Percentiles rank a stretch among this genome's conserved stretches.
Conservation (phyloP, 2,113 vertebrate genomes). For the Oxyura jamaicensis region DNA sequence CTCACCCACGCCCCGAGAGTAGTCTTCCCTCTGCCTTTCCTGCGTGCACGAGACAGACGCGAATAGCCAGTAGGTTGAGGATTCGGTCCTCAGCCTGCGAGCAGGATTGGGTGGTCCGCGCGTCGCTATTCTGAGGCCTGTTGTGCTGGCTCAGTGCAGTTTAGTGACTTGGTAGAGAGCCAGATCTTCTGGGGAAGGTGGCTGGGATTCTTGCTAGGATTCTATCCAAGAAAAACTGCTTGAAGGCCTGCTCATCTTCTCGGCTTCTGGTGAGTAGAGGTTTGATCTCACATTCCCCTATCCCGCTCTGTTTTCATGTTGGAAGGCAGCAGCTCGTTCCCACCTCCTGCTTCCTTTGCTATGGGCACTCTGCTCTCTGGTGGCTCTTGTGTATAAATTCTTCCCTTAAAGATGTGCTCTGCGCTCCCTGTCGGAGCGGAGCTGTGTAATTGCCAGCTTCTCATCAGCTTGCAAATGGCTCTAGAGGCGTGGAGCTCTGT, state of each 20-base stretch:
- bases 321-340: constrained; percentile 37
- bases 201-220: constrained; percentile 61
- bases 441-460: constrained; percentile 17
- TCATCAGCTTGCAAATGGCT: constrained; percentile 45
- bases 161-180: constrained; percentile 54
- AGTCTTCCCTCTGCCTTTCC: constrained; percentile 39
- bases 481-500: neutral
- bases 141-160: constrained; percentile 43
- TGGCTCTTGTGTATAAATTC: constrained; percentile 59
- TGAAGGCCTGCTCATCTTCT: constrained; percentile 46
- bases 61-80: constrained; percentile 47
- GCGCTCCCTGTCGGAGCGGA: neutral
- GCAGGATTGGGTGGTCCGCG: constrained; percentile 18
- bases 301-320: constrained; percentile 28
- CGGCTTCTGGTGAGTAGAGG: constrained; percentile 55
- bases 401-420: neutral
- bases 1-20: constrained; percentile 38
- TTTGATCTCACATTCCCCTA: constrained; percentile 15
- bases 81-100: constrained; percentile 11
- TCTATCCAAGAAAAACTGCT: constrained; percentile 64
- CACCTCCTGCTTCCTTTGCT: constrained; percentile 53
- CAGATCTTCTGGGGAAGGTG: constrained; percentile 59
- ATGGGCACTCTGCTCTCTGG: constrained; percentile 67
- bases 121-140: constrained; percentile 37
- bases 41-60: constrained; percentile 36